phyloP scores from a whole-genome alignment of 2,888 invertebrate species.

The Erebia aethiops region DNA sequence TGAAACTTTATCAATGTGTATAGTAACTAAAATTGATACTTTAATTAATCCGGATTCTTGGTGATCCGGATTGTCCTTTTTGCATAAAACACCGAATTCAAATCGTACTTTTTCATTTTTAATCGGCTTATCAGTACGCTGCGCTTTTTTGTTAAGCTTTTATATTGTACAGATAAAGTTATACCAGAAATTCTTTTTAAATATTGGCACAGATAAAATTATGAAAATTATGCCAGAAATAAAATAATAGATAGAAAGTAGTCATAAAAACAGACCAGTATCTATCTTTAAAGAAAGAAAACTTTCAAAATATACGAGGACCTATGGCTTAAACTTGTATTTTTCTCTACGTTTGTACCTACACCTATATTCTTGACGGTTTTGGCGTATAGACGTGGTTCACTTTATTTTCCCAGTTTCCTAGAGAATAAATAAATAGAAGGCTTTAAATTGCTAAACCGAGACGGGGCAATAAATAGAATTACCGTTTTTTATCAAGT shows the following conservation, averaged over 20 bases:
- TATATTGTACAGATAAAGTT: too few species aligned
- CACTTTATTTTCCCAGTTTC: background rate
- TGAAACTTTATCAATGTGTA: too few species aligned
- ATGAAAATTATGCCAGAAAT: too few species aligned
- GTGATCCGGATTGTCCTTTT: conserved; percentile 5
- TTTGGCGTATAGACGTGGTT: background rate
- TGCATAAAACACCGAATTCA: conserved; percentile 6
- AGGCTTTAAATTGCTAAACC: background rate
- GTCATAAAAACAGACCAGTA: too few species aligned
- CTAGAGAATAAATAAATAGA: conserved; percentile 3
- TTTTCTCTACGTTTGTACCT: background rate
- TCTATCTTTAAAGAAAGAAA: too few species aligned
- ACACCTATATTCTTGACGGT: background rate
- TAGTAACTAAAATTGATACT: background rate
- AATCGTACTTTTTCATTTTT: background rate
- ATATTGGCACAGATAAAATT: too few species aligned
- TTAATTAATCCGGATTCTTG: background rate
- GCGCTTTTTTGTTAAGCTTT: background rate
- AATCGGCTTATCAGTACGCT: background rate
- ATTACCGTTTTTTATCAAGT: background rate
- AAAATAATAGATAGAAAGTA: too few species aligned
- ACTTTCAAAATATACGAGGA: too few species aligned
- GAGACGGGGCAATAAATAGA: conserved; percentile 1
- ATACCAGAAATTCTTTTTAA: too few species aligned
- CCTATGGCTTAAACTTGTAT: background rate